Base-by-base conservation (phyloP, 2,113 vertebrate genomes). In the Nanorana parkeri region DNA sequence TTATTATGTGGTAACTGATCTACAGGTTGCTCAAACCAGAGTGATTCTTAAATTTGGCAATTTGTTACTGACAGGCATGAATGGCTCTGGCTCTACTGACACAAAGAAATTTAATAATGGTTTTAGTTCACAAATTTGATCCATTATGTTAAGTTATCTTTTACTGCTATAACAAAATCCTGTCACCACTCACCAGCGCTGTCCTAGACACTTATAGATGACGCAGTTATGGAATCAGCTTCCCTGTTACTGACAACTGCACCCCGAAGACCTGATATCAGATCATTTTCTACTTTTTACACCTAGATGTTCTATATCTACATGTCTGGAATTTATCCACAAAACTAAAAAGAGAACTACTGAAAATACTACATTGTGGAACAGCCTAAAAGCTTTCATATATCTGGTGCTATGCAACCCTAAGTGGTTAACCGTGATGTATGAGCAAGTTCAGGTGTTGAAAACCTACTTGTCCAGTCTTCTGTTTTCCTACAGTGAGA, bases 371-470 rank as follows among this genome's bases (percentile, higher is more conserved):
- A 66, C 2, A 66, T 61, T 17, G 65, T 77, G 61, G 60, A 65
- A 65, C 41, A 54, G 60, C 24, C 19, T 15, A 1, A 1, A n/a
- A 21, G 19, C 26, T 77, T 36, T 77, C 60, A 47, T 52, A 6
- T 23, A 26, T 65, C 20, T 60, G 52, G 26, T 58, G 64, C 65
- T 56, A 78, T 13, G 29, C 55, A 68, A 68, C 65, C 61, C n/a
- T 23, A n/a, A 17, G 52, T 56, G 80, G 63, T 60, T 66, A 36
- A 20, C 32, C 54, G 20, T 51, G 23, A 32, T 60, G 26, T 13
- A 19, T 68, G 13, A 47, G 55, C 6, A 55, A 55, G 60, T 67
- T 64, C 80, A 66, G 71, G 80, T 67, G 80, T 66, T 81, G 80
- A 81, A 81, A 81, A 74, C 68, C 61, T 65, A 64, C 26, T 51